phyloP scores from a whole-genome alignment of 1,140 invertebrate species.

The Piezodorus guildinii region DNA sequence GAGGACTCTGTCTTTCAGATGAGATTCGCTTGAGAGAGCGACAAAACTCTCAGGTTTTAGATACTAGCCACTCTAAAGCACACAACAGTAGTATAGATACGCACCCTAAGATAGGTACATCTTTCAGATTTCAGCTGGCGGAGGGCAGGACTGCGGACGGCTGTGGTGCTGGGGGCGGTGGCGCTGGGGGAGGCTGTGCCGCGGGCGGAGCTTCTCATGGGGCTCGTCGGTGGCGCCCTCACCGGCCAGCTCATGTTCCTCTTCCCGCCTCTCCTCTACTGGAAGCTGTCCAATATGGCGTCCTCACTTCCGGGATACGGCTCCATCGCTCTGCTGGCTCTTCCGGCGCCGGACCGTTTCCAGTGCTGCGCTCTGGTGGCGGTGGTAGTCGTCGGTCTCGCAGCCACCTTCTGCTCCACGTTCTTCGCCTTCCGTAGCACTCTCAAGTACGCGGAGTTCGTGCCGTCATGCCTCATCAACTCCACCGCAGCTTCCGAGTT shows the following conservation, averaged over 20 bases:
- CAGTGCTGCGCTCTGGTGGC: slow-evolving; percentile 2
- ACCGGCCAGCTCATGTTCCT: slow-evolving; percentile 76
- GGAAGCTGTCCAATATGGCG: slow-evolving; percentile 37
- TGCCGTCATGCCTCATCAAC: slow-evolving; percentile 28
- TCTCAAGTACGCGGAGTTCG: slow-evolving; percentile 25
- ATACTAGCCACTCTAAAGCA: too few species aligned
- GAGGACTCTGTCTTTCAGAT: too few species aligned
- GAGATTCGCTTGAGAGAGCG: too few species aligned
- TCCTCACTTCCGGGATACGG: neutral
- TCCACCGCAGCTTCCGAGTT: slow-evolving; percentile 27
- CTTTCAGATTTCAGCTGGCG: slow-evolving; percentile 70
- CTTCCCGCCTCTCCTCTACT: slow-evolving; percentile 72
- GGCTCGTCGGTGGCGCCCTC: slow-evolving; percentile 70
- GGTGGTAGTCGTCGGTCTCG: slow-evolving; percentile 20
- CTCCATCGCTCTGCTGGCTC: neutral
- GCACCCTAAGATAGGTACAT: too few species aligned
- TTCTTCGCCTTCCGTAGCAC: slow-evolving; percentile 24
- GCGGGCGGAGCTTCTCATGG: slow-evolving; percentile 78
- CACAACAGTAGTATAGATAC: too few species aligned
- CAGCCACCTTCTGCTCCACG: slow-evolving; percentile 25
- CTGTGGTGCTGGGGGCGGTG: slow-evolving; percentile 55
- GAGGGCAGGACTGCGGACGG: slow-evolving; percentile 58
- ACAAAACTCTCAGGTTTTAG: too few species aligned
- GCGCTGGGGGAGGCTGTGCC: slow-evolving; percentile 72
- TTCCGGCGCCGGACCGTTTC: slow-evolving; percentile 9